phyloP scores from a whole-genome alignment of 2,797 vertebrate genomes.

The Phataginus tricuspis region DNA sequence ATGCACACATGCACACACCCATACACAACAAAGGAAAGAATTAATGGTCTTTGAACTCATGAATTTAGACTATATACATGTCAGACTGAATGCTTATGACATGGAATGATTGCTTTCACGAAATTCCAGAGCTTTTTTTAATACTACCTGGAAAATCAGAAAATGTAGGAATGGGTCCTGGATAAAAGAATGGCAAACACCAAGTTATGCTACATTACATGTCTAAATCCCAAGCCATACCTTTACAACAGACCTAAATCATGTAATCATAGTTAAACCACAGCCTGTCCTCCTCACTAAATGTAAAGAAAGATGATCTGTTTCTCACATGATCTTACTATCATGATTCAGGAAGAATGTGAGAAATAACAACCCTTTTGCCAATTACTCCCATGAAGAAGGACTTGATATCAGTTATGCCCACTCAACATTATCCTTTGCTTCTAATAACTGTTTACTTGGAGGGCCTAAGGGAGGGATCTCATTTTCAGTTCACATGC shows the following conservation, averaged over 20 bases:
- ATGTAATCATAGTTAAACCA: neutral
- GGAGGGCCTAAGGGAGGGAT: neutral
- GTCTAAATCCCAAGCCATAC: neutral
- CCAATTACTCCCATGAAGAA: neutral
- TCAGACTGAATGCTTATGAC: neutral
- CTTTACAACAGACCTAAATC: neutral
- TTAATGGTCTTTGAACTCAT: neutral
- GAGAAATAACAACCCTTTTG: neutral
- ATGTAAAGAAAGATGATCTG: neutral
- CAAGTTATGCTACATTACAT: neutral
- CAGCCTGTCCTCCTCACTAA: neutral
- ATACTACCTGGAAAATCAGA: neutral
- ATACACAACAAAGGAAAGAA: neutral
- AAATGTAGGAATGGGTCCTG: neutral
- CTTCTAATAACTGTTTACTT: slow-evolving; percentile 21
- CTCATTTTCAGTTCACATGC: neutral
- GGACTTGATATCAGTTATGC: neutral
- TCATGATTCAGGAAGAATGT: neutral
- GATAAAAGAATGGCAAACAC: neutral
- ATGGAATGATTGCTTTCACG: neutral
- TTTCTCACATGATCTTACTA: neutral
- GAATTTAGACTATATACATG: neutral
- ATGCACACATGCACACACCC: neutral
- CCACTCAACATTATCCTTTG: neutral
- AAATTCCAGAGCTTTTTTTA: neutral